These are phyloP conservation scores for Tinea trinotella DNA, from an alignment of 2,888 invertebrate species.

Conservation along the genomic window DNA sequence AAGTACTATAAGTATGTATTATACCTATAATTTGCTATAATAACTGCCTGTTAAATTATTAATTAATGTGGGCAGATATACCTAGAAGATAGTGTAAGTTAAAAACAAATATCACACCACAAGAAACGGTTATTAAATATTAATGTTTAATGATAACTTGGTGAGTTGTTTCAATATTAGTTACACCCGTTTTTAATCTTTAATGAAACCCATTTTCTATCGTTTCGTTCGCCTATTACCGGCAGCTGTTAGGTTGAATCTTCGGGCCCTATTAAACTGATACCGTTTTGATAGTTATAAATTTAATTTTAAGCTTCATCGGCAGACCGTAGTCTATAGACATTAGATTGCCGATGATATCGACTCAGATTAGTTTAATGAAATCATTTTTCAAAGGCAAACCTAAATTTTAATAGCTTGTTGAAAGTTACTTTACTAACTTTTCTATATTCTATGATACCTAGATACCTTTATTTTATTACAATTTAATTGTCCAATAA, in stretches of 20 bases:
- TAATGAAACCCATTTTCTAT: conserved; percentile 55
- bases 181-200: conserved; percentile 41
- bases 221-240: conserved; percentile 28
- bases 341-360: background rate
- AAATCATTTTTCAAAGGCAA: no score
- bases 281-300: conserved; percentile 69
- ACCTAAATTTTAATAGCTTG: no score
- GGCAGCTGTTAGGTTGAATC: background rate
- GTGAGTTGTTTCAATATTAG: background rate
- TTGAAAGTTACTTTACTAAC: no score
- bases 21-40: no score
- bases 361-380: background rate
- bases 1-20: no score
- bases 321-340: background rate
- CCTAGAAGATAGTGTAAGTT: no score
- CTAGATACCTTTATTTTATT: no score
- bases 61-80: no score
- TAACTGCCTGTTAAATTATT: no score
- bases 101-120: background rate
- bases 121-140: background rate
- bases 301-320: conserved; percentile 48
- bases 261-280: conserved; percentile 46
- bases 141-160: background rate
- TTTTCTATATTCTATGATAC: no score
- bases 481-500: no score